Evolutionary conservation across 2,888 invertebrate species (phyloP), one percentile per base, ranked within the genome.

Genomic region (Slavum lentiscoides): DNA sequence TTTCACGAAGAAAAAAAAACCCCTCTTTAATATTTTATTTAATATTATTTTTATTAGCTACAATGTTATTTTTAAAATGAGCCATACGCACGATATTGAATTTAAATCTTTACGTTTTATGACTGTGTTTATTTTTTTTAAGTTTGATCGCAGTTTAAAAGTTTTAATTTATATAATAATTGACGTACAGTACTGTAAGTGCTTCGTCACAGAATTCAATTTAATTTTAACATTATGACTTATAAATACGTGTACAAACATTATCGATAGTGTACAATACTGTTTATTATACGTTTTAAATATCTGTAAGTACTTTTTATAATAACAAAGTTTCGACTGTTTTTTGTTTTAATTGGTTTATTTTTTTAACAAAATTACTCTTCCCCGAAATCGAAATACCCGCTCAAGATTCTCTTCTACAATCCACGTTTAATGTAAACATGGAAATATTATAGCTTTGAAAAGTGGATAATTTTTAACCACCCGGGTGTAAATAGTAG

Each of bases 251-350:
- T 77, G 68, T 69, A 77, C 15, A 69, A 68, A 75, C 0, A 68
- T 59, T 69, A 7, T 68, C n/a, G 11, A 53, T 37, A 43, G 9
- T 77, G 62, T 77, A 77, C 43, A 80, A 39, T 43, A 43, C 13
- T 72, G 64, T 66, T 30, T 64, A 43, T 37, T 80, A 66, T 49
- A 59, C 43, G 59, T 75, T 67, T 67, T 59, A 67, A 75, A 75
- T 67, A 59, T 5, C 17, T 75, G 43, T 74, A 68, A 30, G 13
- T 68, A 49, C 30, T 30, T 30, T 75, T 62, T 62, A 61, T 53
- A 62, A 80, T 80, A 72, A 80, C 80, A 72, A 64, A n/a, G 43
- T 72, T 72, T 64, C 49, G 70, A 55, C 37, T 80, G 80, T 30
- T 80, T 80, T 62, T 72, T 72, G 72, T 80, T 70, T 70, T 70